Base-by-base conservation (phyloP, 2,888 invertebrate species). In the Leucophenga maculata region DNA sequence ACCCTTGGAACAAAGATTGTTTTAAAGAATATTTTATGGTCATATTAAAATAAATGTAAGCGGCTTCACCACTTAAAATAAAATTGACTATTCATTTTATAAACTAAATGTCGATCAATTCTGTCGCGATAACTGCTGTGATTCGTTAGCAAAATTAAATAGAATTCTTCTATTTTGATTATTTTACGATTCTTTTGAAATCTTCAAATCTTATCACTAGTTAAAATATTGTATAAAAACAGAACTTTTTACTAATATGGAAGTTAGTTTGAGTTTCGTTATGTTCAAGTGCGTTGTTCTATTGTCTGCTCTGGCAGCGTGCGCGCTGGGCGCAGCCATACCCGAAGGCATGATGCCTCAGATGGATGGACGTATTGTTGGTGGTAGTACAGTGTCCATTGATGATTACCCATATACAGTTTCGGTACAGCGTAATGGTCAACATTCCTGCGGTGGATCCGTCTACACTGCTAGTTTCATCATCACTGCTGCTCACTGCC, bases 401-500 rank as follows among this genome's bases (percentile, higher is more conserved):
- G 52, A 26, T 39, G 74, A 78, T 65, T 82, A 78, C 73, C 87
- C 87, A 44, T 85, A 78, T 75, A 83, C 83, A 71, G 73, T 85
- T 22, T 86, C 86, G 1, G 68, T 87, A 6, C 79, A 79, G 69
- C 78, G 78, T 16, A 79, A 84, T 52, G 90, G 89, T 0, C 75
- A 85, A 0, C 91, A 92, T 77, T 85, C 88, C 0, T 92, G 92
- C 75, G 92, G 92, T 1, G 92, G 91, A 0, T 85, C 90, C 11
- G 82, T 92, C 67, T 89, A 89, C 65, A 46, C 78, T 16, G 82
- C 89, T 65, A 89, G 89, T 52, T 73, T 81, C 39, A 87, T 91
- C 1, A 72, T 92, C 2, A 92, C 92, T 1, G 92, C 92, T 48
- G 92, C 92, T 11, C 92, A 92, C 79, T 92, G 92, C 76, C 87